phyloP scores from a whole-genome alignment of 2,797 vertebrate species.

The Mus minutoides region DNA sequence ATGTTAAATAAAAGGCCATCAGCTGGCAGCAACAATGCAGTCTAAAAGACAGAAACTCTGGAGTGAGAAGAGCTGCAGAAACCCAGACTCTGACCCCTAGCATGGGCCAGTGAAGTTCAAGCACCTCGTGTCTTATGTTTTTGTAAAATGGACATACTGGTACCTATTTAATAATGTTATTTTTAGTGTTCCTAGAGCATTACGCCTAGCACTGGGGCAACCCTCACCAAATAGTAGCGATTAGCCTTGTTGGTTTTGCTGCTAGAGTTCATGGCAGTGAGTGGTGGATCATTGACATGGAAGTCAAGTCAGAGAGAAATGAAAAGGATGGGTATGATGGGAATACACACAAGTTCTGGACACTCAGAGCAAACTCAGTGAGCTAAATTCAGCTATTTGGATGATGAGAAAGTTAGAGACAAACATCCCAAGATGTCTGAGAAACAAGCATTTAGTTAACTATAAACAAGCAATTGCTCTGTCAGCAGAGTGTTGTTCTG shows the following conservation, averaged over 20 bases:
- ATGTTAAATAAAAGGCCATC: background rate
- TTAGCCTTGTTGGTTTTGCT: constrained; percentile 1
- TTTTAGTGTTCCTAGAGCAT: constrained; percentile 56
- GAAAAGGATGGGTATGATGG: background rate
- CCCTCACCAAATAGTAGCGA: background rate
- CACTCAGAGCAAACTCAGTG: background rate
- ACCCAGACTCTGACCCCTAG: background rate
- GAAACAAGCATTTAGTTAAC: constrained; percentile 54
- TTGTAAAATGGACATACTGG: background rate
- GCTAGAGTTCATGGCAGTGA: constrained; percentile 1
- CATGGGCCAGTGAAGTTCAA: background rate
- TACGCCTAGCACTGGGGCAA: background rate
- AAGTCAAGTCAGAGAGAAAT: background rate
- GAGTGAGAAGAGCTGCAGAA: background rate
- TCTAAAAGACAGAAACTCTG: background rate
- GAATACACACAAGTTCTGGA: background rate
- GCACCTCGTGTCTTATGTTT: constrained; percentile 41
- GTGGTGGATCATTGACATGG: background rate
- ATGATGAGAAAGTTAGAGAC: constrained; percentile 28
- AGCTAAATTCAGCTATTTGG: constrained; percentile 29
- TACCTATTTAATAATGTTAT: constrained; percentile 49
- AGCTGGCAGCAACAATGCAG: background rate
- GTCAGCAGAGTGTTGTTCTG: constrained; percentile 16
- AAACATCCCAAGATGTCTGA: background rate
- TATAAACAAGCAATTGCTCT: constrained; percentile 34